phyloP scores from a whole-genome alignment of 2,113 vertebrate genomes.

The Leptosomus discolor region DNA sequence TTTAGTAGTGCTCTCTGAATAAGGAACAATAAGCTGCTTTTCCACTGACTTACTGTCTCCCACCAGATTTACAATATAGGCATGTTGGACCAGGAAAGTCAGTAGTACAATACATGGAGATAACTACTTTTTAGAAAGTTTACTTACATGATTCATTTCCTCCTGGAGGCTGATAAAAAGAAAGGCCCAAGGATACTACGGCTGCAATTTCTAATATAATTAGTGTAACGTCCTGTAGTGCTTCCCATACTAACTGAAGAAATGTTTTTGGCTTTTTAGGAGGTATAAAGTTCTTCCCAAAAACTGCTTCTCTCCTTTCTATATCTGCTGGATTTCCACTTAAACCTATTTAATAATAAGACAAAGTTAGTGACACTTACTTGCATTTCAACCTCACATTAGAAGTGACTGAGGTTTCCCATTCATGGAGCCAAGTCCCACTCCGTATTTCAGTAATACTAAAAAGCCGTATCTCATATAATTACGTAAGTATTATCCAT shows the following conservation, averaged over 20 bases:
- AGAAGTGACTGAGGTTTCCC: not conserved
- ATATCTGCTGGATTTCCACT: conserved; percentile 94
- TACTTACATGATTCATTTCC: conserved; percentile 86
- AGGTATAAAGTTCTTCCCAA: conserved; percentile 98
- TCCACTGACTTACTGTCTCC: not conserved
- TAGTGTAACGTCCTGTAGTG: conserved; percentile 97
- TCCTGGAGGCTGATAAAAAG: conserved; percentile 97
- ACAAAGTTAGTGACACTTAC: conserved; percentile 42
- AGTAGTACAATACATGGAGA: not conserved
- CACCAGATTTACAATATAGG: not conserved
- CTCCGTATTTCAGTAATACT: not conserved
- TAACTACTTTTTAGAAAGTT: not conserved
- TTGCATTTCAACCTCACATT: not conserved
- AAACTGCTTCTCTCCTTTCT: conserved; percentile 92
- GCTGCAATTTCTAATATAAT: conserved; percentile 99
- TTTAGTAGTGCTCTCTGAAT: not conserved
- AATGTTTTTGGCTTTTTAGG: conserved; percentile 99
- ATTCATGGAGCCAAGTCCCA: not conserved
- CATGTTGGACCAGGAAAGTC: not conserved
- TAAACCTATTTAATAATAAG: conserved; percentile 82
- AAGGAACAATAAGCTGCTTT: not conserved
- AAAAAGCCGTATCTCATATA: not conserved
- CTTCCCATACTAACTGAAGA: conserved; percentile 99
- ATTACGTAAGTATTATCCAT: not conserved
- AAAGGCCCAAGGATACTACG: conserved; percentile 98